A percentile compares a stretch with the other conserved stretches of the same genome.
Conservation (phyloP, 2,797 vertebrate species). For the Enteromius unitaeniatus region DNA sequence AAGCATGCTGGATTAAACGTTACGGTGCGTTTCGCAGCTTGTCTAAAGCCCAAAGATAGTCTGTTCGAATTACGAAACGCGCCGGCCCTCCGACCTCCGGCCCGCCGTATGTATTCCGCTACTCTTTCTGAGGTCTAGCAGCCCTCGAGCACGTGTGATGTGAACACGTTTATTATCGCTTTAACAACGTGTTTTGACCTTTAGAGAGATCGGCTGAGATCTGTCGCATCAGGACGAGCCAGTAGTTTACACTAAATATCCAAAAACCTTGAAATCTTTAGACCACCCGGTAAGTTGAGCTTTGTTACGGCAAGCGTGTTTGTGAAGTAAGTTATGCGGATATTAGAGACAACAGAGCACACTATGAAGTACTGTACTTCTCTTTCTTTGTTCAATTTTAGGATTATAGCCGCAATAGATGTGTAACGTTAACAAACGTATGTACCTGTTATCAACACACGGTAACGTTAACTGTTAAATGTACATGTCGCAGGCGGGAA, state of each 20-base stretch:
- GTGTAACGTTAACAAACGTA: neutral
- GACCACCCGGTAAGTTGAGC: neutral
- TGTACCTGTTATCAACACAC: neutral
- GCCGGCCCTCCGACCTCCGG: neutral
- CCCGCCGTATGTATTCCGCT: neutral
- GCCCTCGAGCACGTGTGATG: conserved; percentile 22
- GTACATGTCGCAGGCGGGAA: neutral
- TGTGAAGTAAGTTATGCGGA: neutral
- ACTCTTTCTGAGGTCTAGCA: neutral
- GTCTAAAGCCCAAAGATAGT: too few relatives aligned
- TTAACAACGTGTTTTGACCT: neutral
- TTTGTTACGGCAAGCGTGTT: neutral
- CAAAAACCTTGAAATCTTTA: neutral
- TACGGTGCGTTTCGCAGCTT: too few relatives aligned
- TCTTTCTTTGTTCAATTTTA: neutral
- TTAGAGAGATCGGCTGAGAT: neutral
- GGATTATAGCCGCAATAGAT: neutral
- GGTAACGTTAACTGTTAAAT: too few relatives aligned
- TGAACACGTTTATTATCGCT: neutral
- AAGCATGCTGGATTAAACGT: too few relatives aligned
- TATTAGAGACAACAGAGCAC: neutral
- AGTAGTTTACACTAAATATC: neutral
- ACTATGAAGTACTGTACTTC: neutral
- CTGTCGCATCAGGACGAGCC: neutral
- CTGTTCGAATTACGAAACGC: neutral